A percentile compares a stretch with the other conserved stretches of the same genome.
Conservation (phyloP, 2,888 invertebrate species). For the Brachycybe producta region DNA sequence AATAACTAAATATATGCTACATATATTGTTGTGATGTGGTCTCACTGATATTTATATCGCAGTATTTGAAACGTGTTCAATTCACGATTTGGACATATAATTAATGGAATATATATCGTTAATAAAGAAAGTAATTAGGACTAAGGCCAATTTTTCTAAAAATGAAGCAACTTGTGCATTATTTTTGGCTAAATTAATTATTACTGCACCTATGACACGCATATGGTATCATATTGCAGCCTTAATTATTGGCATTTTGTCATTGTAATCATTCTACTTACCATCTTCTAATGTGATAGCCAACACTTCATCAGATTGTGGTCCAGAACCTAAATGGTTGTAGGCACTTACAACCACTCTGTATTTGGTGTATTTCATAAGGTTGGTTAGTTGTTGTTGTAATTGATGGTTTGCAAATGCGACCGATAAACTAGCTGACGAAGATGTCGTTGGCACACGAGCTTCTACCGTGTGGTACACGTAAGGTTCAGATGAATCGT, state of each 20-base stretch:
- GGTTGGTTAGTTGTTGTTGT: slow-evolving; percentile 25
- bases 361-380: slow-evolving; percentile 33
- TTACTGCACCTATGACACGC: neutral
- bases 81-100: too few relatives aligned
- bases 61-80: too few relatives aligned
- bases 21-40: too few relatives aligned
- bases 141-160: neutral
- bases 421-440: too few relatives aligned
- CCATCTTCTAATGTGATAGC: slow-evolving; percentile 35
- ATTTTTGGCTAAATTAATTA: neutral
- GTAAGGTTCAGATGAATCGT: slow-evolving; percentile 28
- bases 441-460: slow-evolving; percentile 20
- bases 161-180: neutral
- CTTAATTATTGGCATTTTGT: neutral
- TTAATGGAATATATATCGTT: too few relatives aligned
- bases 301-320: slow-evolving; percentile 28
- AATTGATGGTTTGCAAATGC: slow-evolving; percentile 19
- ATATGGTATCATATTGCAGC: neutral
- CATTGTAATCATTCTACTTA: slow-evolving; percentile 23
- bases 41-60: too few relatives aligned
- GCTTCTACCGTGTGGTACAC: slow-evolving; percentile 26
- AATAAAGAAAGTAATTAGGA: neutral
- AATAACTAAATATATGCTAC: too few relatives aligned
- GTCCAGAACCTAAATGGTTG: slow-evolving; percentile 31
- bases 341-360: slow-evolving; percentile 31